These are phyloP conservation scores for Rhagophthalmus giganteus DNA, from an alignment of 2,888 invertebrate genomes.

Conservation along the genomic window DNA sequence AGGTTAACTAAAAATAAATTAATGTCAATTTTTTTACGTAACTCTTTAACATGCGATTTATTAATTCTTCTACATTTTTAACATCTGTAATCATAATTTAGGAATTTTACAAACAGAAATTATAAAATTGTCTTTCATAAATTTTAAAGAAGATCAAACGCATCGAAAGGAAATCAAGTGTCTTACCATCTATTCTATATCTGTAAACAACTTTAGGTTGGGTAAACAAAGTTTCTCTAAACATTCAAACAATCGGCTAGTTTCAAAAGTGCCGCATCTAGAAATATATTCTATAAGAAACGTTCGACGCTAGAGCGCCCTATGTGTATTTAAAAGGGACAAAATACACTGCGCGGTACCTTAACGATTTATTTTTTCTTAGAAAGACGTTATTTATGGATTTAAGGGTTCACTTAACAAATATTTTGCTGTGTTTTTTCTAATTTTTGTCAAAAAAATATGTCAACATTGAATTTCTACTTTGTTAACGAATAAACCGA, in stretches of 20 bases:
- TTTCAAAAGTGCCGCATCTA: slow-evolving; percentile 45
- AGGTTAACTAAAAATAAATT: no score
- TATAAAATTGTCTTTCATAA: slow-evolving; percentile 10
- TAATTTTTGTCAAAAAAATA: no score
- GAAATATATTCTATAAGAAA: slow-evolving; percentile 25
- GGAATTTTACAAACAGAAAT: neutral
- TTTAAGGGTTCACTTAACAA: slow-evolving; percentile 14
- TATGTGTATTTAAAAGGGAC: slow-evolving; percentile 22
- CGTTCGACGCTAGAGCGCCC: slow-evolving; percentile 22
- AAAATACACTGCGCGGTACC: slow-evolving; percentile 21
- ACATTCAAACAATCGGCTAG: slow-evolving; percentile 46
- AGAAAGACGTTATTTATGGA: slow-evolving; percentile 2
- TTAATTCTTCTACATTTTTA: no score
- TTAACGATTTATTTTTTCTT: slow-evolving; percentile 14
- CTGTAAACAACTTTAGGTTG: slow-evolving; percentile 46
- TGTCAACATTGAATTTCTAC: no score
- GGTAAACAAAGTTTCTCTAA: slow-evolving; percentile 48
- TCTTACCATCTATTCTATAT: slow-evolving; percentile 31
- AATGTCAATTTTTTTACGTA: no score
- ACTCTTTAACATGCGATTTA: no score
- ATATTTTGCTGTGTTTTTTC: no score
- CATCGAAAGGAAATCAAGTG: slow-evolving; percentile 26
- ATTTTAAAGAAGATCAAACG: slow-evolving; percentile 24
- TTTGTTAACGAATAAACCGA: no score
- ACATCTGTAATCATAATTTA: neutral